Base-by-base conservation (phyloP, 2,113 vertebrate genomes). In the Malaclemys terrapin region DNA sequence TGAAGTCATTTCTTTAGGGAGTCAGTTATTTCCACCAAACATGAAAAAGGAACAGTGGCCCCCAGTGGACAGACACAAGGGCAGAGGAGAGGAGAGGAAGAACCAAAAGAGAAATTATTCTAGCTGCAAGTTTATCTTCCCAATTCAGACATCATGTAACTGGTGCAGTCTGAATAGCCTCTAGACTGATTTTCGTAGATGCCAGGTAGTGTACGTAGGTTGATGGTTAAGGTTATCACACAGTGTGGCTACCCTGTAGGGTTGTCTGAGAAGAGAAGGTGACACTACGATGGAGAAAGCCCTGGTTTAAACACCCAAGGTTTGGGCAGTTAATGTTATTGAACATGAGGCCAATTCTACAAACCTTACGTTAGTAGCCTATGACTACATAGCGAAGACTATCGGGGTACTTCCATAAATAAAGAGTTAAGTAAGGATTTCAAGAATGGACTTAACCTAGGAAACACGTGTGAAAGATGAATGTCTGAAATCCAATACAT, bases 281-380 rank as follows among this genome's bases (percentile, higher is more conserved):
- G 29, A n/a, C n/a, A 42, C 4, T 19, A 4, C 0, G 5, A 0
- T 0, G 49, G 54, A 11, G 8, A 65, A 52, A 65, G 13, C 5
- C 1, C 42, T 0, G 0, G 13, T 84, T 10, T 2, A 10, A 57
- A 16, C 8, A 0, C 1, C 1, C 25, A 42, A 25, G 25, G 20
- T 1, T 10, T 1, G 5, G 6, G 38, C 16, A 29, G 10, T 6
- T 6, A 57, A 20, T 0, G 8, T 6, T 6, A 57, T 12, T 0
- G 10, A 38, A 76, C 1, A 0, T 0, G 20, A 75, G 54, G 8
- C 27, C 92, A 57, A 4, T 45, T 1, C 89, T 6, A 3, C 12
- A 2, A 2, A 0, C 9, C 82, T 47, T 14, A 3, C 3, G 1
- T 1, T 27, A 38, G 7, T 0, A 5, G 0, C 35, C 45, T 65